Percentiles rank a stretch among this genome's conserved stretches.
Evolutionary conservation across 2,113 vertebrate species (phyloP).

Genomic region (Prionailurus bengalensis): DNA sequence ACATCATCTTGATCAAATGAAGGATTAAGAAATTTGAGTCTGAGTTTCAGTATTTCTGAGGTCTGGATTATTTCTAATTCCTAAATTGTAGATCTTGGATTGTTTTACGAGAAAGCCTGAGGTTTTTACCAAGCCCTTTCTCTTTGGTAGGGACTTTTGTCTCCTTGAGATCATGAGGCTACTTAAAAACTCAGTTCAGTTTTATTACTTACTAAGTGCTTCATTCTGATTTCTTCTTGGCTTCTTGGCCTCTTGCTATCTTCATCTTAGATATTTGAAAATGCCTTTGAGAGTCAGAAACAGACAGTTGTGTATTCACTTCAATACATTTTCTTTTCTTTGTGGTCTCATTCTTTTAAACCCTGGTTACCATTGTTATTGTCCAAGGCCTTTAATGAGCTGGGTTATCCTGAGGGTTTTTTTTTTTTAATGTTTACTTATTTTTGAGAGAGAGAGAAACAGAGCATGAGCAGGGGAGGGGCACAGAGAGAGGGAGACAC

Average conservation of each 20-base stretch:
- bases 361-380: neutral
- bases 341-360: neutral
- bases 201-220: neutral
- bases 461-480: too few species aligned
- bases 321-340: neutral
- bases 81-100: neutral
- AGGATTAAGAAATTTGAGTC: neutral
- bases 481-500: too few species aligned
- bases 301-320: neutral
- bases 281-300: neutral
- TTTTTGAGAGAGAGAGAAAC: too few species aligned
- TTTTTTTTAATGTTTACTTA: too few species aligned
- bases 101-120: neutral
- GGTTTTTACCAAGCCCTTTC: neutral
- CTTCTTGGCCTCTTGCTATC: neutral
- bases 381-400: neutral
- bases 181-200: neutral
- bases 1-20: neutral
- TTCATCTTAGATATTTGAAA: constrained; percentile 10
- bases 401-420: neutral
- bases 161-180: neutral
- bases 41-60: neutral
- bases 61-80: neutral
- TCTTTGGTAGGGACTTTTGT: neutral
- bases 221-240: neutral